Evolutionary conservation across 2,888 invertebrate species (phyloP), one percentile per base, ranked within the genome.

Genomic region (Nebria salina): DNA sequence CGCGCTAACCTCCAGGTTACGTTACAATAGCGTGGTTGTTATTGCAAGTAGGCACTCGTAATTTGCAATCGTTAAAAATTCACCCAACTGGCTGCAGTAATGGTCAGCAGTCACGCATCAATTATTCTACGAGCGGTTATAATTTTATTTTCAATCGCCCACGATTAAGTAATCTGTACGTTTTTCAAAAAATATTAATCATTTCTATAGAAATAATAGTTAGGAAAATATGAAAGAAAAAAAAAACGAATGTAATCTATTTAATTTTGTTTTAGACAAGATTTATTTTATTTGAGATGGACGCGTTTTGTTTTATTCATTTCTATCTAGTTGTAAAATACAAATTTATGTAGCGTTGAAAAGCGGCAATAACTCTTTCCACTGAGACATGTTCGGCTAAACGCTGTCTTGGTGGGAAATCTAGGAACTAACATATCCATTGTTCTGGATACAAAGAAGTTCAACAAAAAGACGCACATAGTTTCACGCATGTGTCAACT

Each of bases 111-210:
- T 54, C 54, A 54, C 54, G 54, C 54, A 54, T 54, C 54, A 54
- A 54, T 54, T 54, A 54, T 54, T 54, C 54, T 54, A 54, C 54
- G 13, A 54, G 54, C 54, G 7, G 54, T 54, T 54, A 54, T 54
- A 54, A 54, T 54, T 54, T 54, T 54, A 54, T 54, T 54, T 54
- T 54, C 54, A 54, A 54, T 54, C 54, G 54, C 54, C 54, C 54
- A 54, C 54, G 54, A 54, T 13, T 54, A 6, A 11, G 13, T 54
- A 7, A 54, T 54, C 54, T 54, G 1, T 54, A 54, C 13, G 13
- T 43, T 43, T 43, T 8, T 43, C 43, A 43, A 20, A 20, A 20
- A 20, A 20, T 20, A 20, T 20, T 20, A 20, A 20, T 20, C 20
- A 20, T 20, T 20, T 20, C 20, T 20, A 20, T 20, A 20, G 20